Percentiles rank a stretch among this genome's conserved stretches.
Conservation (phyloP, 2,797 vertebrate species). For the Sebastes hopkinsi region DNA sequence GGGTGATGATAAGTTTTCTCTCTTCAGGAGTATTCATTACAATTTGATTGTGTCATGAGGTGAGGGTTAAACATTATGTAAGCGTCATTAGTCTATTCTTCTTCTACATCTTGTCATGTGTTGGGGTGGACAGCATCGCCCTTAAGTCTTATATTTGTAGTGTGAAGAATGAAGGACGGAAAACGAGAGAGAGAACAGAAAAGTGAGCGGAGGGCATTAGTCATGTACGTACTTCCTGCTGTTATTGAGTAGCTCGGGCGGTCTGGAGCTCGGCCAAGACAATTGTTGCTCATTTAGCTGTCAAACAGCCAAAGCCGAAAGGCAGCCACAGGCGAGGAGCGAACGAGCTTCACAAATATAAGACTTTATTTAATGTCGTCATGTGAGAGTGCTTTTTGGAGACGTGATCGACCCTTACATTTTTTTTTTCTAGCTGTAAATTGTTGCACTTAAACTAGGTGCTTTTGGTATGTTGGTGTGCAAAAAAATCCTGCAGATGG, state of each 20-base stretch:
- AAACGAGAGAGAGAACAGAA: conserved; percentile 27
- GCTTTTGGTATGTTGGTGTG: not conserved
- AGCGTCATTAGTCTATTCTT: not conserved
- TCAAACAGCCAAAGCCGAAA: conserved; percentile 44
- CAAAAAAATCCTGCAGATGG: not conserved
- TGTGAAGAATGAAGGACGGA: not conserved
- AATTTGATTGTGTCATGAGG: not conserved
- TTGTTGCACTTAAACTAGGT: not conserved
- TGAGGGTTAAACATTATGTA: not conserved
- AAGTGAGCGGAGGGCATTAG: conserved; percentile 59
- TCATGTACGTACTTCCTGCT: conserved; percentile 68
- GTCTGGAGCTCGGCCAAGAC: conserved; percentile 51
- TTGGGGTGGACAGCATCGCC: not conserved
- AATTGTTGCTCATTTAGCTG: conserved; percentile 71
- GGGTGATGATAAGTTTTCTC: not conserved
- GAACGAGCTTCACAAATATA: conserved; percentile 23
- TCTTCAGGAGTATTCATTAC: not conserved
- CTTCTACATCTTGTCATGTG: not conserved
- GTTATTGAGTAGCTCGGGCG: conserved; percentile 56
- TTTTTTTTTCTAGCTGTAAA: not conserved
- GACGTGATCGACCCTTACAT: not conserved
- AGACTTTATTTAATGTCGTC: conserved; percentile 16
- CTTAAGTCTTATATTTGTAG: not conserved
- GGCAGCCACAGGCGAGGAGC: conserved; percentile 29
- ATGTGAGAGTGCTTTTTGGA: conserved; percentile 13